phyloP scores from a whole-genome alignment of 2,113 vertebrate species.

The Serilophus lunatus region DNA sequence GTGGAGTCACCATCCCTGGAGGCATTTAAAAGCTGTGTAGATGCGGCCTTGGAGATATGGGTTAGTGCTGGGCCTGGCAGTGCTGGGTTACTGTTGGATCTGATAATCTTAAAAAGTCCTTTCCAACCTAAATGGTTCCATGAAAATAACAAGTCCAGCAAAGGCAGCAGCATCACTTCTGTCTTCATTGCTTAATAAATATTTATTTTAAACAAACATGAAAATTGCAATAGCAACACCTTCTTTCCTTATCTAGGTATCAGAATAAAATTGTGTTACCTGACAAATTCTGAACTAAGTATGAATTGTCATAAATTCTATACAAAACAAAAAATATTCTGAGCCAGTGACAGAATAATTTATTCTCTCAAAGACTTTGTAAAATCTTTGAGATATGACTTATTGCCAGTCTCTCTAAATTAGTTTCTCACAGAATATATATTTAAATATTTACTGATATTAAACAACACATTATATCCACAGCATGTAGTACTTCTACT shows the following conservation, averaged over 20 bases:
- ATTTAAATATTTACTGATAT: not conserved
- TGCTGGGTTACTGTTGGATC: not conserved
- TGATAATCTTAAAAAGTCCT: not conserved
- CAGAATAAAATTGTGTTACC: not conserved
- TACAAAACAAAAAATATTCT: not conserved
- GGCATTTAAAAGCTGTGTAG: not conserved
- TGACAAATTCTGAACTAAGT: not conserved
- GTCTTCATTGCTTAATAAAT: not conserved
- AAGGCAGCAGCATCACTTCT: not conserved
- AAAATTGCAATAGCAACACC: not conserved
- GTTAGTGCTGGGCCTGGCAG: not conserved
- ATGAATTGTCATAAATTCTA: not conserved
- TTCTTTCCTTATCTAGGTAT: not conserved
- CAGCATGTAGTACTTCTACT: not conserved
- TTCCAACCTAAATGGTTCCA: not conserved
- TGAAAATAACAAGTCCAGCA: not conserved
- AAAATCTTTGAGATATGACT: not conserved
- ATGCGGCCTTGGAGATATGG: not conserved
- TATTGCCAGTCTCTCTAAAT: not conserved
- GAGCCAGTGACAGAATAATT: not conserved
- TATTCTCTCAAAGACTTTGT: not conserved
- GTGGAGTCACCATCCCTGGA: not conserved
- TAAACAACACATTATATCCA: not conserved
- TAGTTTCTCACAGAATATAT: not conserved
- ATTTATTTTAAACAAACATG: not conserved